phyloP scores from a whole-genome alignment of 2,888 invertebrate genomes.

The Thalpophila matura region DNA sequence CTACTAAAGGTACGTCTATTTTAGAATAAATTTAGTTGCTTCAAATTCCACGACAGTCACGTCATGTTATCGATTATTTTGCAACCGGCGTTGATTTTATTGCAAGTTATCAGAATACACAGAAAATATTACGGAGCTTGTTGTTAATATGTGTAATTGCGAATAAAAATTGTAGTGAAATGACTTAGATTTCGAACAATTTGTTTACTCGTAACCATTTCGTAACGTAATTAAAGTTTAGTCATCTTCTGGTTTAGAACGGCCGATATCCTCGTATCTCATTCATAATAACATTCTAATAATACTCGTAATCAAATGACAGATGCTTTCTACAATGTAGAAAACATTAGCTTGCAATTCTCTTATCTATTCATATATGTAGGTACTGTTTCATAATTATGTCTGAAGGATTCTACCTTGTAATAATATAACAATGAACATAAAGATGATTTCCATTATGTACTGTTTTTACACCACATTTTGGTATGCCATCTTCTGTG shows the following conservation, averaged over 20 bases:
- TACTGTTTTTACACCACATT: no score
- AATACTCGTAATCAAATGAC: neutral
- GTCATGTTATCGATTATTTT: constrained; percentile 74
- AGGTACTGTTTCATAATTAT: neutral
- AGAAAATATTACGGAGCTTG: neutral
- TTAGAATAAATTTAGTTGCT: constrained; percentile 17
- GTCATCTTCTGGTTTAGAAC: constrained; percentile 1
- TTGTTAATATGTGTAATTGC: neutral
- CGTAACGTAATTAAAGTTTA: constrained; percentile 14
- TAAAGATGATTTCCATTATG: no score
- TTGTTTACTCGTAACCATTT: no score
- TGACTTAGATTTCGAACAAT: neutral
- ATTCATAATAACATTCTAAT: constrained; percentile 6
- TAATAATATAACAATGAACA: no score
- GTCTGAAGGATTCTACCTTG: neutral
- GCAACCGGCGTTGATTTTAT: constrained; percentile 56
- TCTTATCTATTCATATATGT: neutral
- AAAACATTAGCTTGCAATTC: neutral
- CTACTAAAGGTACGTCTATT: constrained; percentile 56
- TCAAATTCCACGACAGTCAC: constrained; percentile 56
- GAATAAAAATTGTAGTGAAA: neutral
- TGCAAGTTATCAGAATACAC: constrained; percentile 9
- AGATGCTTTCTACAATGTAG: neutral
- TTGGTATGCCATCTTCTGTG: no score
- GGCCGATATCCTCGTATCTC: neutral